phyloP scores from a whole-genome alignment of 2,797 vertebrate species.

The Catostomus latipinnis region DNA sequence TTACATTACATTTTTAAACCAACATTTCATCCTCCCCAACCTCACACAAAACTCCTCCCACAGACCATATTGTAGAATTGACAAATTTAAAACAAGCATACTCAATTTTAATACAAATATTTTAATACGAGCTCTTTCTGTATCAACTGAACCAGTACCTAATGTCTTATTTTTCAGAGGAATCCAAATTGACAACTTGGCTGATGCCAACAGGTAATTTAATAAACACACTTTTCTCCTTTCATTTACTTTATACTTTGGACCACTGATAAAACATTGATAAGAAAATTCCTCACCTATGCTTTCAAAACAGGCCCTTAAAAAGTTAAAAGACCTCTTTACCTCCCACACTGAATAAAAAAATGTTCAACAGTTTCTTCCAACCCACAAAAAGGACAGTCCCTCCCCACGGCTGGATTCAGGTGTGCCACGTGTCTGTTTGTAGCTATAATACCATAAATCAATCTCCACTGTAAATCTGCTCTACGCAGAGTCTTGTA shows the following conservation, averaged over 20 bases:
- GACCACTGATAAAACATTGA: constrained; percentile 5
- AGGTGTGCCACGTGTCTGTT: not conserved
- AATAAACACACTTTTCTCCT: constrained; percentile 12
- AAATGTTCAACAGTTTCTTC: not conserved
- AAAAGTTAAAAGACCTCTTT: constrained; percentile 9
- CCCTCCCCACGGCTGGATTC: not conserved
- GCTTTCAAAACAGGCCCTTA: constrained; percentile 2
- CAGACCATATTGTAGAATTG: not conserved
- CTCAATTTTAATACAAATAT: not conserved
- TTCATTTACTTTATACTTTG: not conserved
- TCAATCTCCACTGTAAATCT: not conserved
- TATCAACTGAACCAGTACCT: not conserved
- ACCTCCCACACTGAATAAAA: not conserved
- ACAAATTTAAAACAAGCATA: not conserved
- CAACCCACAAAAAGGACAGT: too few relatives aligned
- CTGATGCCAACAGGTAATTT: constrained; percentile 8
- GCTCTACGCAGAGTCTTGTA: not conserved
- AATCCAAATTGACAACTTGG: not conserved
- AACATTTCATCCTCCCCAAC: not conserved
- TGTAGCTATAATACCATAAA: not conserved
- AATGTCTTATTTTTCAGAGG: not conserved
- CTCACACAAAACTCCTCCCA: not conserved
- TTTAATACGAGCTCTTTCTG: not conserved
- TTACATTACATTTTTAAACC: too few relatives aligned
- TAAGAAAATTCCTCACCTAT: not conserved